Percentiles rank a stretch among this genome's conserved stretches.
These are phyloP conservation scores for Nesoenas mayeri DNA, from an alignment of 2,113 vertebrate genomes.

Conservation along the genomic window DNA sequence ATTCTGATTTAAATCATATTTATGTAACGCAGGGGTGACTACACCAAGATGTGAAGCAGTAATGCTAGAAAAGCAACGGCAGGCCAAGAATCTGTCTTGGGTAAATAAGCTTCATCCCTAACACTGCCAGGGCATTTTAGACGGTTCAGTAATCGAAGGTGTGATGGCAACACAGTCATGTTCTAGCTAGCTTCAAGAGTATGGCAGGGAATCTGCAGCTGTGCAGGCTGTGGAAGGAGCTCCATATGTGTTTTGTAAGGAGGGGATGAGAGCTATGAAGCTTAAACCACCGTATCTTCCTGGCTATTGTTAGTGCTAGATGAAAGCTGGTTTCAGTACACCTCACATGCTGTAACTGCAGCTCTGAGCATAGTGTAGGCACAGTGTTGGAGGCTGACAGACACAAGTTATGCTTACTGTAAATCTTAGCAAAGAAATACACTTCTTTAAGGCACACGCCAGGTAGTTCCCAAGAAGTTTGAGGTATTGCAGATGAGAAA, in stretches of 20 bases:
- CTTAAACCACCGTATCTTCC: background rate
- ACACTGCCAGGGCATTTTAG: background rate
- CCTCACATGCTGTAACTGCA: background rate
- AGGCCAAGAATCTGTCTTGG: constrained; percentile 48
- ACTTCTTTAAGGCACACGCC: background rate
- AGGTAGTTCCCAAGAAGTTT: background rate
- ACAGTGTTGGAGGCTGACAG: background rate
- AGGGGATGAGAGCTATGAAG: background rate
- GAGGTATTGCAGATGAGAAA: constrained; percentile 29
- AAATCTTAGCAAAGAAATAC: constrained; percentile 12
- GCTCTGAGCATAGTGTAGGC: background rate
- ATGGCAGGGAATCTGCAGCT: constrained; percentile 15
- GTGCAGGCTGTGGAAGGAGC: background rate
- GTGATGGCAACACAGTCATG: background rate
- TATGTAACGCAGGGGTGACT: constrained; percentile 50
- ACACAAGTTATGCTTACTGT: background rate
- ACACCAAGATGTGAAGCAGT: constrained; percentile 22
- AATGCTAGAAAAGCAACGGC: background rate
- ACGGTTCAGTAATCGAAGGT: background rate
- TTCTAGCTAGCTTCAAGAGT: constrained; percentile 20
- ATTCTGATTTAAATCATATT: constrained; percentile 59
- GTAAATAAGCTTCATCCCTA: background rate
- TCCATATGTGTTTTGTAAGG: background rate
- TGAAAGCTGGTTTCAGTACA: background rate
- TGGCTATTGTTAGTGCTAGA: background rate